Percentiles rank a stretch among this genome's conserved stretches.
Conservation (phyloP, 2,888 invertebrate genomes). For the Prostheceraeus crozeri region DNA sequence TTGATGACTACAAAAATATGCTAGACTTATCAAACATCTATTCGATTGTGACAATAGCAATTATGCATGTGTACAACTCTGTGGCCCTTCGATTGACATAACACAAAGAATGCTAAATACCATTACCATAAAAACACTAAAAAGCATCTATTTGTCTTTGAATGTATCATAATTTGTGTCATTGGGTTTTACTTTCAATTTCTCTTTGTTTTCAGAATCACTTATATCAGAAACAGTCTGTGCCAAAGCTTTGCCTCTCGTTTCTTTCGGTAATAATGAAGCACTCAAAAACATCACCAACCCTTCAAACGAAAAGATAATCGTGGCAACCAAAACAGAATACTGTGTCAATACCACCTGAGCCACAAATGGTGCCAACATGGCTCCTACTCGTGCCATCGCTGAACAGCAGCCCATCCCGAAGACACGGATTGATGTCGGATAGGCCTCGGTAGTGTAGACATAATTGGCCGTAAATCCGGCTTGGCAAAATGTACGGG, state of each 20-base stretch:
- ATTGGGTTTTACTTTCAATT: no score
- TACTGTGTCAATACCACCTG: slow-evolving; percentile 64
- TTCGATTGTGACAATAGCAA: no score
- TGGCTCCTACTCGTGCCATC: slow-evolving; percentile 81
- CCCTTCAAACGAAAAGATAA: slow-evolving; percentile 67
- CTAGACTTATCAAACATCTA: no score
- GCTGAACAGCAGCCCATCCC: slow-evolving; percentile 87
- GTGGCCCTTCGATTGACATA: no score
- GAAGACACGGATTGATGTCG: slow-evolving; percentile 75
- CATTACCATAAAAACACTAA: no score
- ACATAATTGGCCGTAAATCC: slow-evolving; percentile 52
- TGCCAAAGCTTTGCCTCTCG: slow-evolving; percentile 67
- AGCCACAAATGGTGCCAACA: slow-evolving; percentile 85
- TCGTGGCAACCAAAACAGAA: slow-evolving; percentile 49
- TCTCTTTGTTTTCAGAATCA: no score
- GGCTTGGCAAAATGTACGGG: slow-evolving; percentile 49
- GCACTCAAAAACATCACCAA: slow-evolving; percentile 69
- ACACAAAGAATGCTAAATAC: no score
- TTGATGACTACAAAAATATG: no score
- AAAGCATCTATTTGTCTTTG: no score
- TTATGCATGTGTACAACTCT: no score
- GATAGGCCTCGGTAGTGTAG: slow-evolving; percentile 65
- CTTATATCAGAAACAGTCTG: slow-evolving; percentile 48
- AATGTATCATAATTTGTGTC: no score
- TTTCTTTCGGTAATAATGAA: slow-evolving; percentile 75